phyloP scores from a whole-genome alignment of 2,113 vertebrate genomes.

The Gadus macrocephalus region DNA sequence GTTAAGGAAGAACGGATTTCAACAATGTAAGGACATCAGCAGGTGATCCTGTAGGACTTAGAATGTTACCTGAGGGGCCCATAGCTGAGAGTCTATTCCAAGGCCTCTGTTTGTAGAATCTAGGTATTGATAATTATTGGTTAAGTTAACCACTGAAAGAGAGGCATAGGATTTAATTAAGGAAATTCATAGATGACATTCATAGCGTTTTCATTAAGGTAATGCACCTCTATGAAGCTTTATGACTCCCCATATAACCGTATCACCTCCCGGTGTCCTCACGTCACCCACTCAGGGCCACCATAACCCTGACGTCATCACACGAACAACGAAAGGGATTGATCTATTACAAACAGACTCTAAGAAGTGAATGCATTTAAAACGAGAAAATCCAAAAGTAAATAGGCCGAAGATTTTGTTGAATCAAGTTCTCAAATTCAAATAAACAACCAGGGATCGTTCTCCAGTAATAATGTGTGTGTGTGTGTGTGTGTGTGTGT shows the following conservation, averaged over 20 bases:
- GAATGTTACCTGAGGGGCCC: too few species aligned
- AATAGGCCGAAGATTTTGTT: neutral
- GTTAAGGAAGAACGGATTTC: too few species aligned
- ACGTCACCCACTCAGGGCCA: slow-evolving; percentile 45
- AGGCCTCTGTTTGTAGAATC: neutral
- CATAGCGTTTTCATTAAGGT: slow-evolving; percentile 69
- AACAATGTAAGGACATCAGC: too few species aligned
- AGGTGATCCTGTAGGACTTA: too few species aligned
- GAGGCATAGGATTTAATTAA: slow-evolving; percentile 48
- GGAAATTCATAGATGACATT: slow-evolving; percentile 49
- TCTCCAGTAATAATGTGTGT: neutral
- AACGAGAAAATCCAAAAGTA: neutral
- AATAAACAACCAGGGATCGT: neutral
- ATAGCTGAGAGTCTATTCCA: too few species aligned
- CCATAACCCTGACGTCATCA: slow-evolving; percentile 52
- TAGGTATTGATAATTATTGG: neutral
- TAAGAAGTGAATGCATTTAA: neutral
- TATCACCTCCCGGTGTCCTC: slow-evolving; percentile 53
- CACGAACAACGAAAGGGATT: slow-evolving; percentile 13
- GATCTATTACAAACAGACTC: neutral
- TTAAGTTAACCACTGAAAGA: slow-evolving; percentile 34
- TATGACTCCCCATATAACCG: slow-evolving; percentile 57
- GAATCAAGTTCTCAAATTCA: neutral
- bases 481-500: neutral
- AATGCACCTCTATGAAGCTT: slow-evolving; percentile 62